Evolutionary conservation across 2,113 vertebrate genomes (phyloP).

Genomic region (mouse (Mus musculus)): GRCm39 chr3:103433501-103434000

Average conservation of each 20-base stretch:
- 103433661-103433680: neutral
- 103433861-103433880: neutral
- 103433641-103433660: neutral
- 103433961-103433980: neutral
- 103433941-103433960: neutral
- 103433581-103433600: neutral
- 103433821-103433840: neutral
- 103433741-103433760: neutral
- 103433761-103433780: neutral
- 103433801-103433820: neutral
- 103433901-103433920: neutral
- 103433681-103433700: neutral
- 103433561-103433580: neutral
- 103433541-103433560: neutral
- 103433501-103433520: neutral
- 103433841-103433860: neutral
- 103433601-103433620: neutral
- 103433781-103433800: neutral
- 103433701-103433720: neutral
- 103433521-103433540: neutral
- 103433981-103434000: neutral
- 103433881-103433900: neutral
- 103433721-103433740: neutral
- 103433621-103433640: constrained; percentile 3
- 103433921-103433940: neutral